Conservation (phyloP, 2,113 vertebrate genomes). For the Dasypus novemcinctus region DNA sequence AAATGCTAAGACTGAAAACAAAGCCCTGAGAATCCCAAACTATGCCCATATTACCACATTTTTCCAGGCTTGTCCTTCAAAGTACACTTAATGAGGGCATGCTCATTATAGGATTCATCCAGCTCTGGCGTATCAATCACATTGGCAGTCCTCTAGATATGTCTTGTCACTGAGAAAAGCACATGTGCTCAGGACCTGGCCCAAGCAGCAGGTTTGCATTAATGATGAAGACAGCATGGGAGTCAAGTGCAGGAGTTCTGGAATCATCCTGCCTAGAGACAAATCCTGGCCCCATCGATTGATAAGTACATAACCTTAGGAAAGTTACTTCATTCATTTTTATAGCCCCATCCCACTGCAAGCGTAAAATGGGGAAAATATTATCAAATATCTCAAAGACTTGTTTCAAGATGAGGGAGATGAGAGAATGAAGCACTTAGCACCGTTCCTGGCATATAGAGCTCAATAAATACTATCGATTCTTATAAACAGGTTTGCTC, state of each 20-base stretch:
- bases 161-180: rapidly evolving
- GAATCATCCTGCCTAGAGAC: neutral
- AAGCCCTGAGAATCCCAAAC: neutral
- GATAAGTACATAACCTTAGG: neutral
- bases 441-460: neutral
- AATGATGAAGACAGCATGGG: neutral
- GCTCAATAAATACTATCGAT: neutral
- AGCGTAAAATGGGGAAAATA: neutral
- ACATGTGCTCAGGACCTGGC: neutral
- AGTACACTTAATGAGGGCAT: too few relatives aligned
- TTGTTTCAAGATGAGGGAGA: neutral
- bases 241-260: neutral
- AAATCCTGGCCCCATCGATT: neutral
- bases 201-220: neutral
- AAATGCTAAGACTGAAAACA: neutral
- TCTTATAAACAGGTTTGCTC: neutral
- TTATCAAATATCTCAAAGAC: neutral
- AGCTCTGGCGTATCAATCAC: too few relatives aligned
- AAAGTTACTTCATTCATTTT: neutral
- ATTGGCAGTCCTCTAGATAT: neutral
- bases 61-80: too few relatives aligned
- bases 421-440: neutral
- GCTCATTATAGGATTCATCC: too few relatives aligned
- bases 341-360: neutral
- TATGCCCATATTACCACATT: neutral